Conservation (phyloP, 2,797 vertebrate genomes). For the Argyrosomus regius region DNA sequence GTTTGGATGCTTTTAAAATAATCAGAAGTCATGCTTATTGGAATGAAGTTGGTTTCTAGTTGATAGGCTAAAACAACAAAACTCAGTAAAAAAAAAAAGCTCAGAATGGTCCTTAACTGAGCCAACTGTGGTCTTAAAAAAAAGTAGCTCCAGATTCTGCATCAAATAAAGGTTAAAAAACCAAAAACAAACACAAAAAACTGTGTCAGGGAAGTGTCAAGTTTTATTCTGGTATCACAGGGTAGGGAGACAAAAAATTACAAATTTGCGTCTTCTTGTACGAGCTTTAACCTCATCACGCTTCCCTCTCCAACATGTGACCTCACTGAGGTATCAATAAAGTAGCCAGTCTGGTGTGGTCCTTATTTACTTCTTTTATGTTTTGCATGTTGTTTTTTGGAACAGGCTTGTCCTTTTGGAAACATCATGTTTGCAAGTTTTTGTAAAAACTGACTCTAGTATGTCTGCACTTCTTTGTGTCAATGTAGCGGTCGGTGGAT, state of each 20-base stretch:
- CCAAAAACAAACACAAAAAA: no score
- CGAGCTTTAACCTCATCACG: neutral
- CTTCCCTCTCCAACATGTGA: neutral
- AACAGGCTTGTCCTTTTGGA: neutral
- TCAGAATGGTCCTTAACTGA: neutral
- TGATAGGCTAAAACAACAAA: neutral
- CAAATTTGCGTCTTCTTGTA: no score
- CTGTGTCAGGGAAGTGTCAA: no score
- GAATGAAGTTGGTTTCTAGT: no score
- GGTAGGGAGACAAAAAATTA: no score
- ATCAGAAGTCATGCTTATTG: neutral
- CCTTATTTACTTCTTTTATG: neutral
- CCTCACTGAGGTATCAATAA: neutral
- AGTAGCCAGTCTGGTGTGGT: neutral
- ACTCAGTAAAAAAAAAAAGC: no score
- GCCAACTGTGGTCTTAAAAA: no score
- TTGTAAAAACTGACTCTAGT: neutral
- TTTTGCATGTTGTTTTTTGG: constrained; percentile 5
- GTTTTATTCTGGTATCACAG: no score
- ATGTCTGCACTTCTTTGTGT: constrained; percentile 7
- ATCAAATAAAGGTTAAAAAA: no score
- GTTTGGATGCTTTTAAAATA: no score
- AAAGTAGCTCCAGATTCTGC: no score
- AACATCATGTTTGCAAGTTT: neutral
- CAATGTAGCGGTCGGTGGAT: constrained; percentile 92